Evolutionary conservation across 2,888 invertebrate species (phyloP).

Genomic region (Volucella bombylans): DNA sequence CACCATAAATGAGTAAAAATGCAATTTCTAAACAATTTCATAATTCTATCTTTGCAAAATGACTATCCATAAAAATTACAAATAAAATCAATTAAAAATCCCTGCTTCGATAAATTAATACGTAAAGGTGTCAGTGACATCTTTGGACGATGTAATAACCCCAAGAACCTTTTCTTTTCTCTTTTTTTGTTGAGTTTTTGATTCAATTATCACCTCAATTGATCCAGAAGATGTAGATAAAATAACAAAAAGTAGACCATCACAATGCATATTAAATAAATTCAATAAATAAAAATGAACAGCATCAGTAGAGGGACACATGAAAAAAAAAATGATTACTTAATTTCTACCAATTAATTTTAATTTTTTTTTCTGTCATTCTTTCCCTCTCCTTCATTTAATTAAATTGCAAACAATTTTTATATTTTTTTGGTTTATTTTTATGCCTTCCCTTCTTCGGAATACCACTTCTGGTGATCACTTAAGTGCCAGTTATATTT

Average conservation of each 20-base stretch:
- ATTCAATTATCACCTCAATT: slow-evolving; percentile 58
- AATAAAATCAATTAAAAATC: too few species aligned
- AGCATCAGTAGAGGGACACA: background rate
- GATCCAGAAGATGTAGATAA: slow-evolving; percentile 43
- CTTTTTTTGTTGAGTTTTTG: too few species aligned
- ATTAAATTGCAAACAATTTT: slow-evolving; percentile 54
- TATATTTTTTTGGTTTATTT: background rate
- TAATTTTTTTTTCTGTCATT: slow-evolving; percentile 42
- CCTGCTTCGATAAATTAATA: too few species aligned
- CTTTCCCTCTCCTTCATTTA: slow-evolving; percentile 50
- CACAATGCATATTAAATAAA: slow-evolving; percentile 3
- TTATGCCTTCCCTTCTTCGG: background rate
- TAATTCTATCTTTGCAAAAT: too few species aligned
- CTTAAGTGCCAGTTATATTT: slow-evolving; percentile 50
- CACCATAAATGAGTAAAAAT: too few species aligned
- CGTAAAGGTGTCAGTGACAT: too few species aligned
- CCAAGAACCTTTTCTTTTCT: too few species aligned
- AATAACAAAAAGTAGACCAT: slow-evolving; percentile 27
- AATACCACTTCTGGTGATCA: slow-evolving; percentile 25
- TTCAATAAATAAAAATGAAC: slow-evolving; percentile 1
- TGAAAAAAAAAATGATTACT: slow-evolving; percentile 34
- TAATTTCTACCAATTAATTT: slow-evolving; percentile 62
- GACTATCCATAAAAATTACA: too few species aligned
- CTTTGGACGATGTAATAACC: too few species aligned
- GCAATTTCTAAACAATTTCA: too few species aligned